These are phyloP conservation scores for Ambastaia sidthimunki DNA, from an alignment of 2,797 vertebrate species.

Conservation along the genomic window DNA sequence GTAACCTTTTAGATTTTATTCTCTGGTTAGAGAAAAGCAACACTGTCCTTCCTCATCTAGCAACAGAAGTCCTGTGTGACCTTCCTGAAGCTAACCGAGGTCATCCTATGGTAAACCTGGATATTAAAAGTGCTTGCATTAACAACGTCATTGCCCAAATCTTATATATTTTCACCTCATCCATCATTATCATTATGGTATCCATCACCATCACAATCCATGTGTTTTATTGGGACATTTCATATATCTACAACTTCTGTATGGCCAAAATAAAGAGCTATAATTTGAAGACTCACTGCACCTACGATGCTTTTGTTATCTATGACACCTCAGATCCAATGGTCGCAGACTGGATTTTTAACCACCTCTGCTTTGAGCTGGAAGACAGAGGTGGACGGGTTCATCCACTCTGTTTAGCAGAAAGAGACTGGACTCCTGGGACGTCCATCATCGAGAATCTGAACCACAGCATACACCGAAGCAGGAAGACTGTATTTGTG, in stretches of 20 bases:
- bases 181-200: conserved; percentile 56
- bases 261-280: conserved; percentile 57
- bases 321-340: conserved; percentile 65
- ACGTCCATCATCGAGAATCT: conserved; percentile 67
- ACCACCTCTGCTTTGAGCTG: conserved; percentile 64
- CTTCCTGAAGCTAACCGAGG: conserved; percentile 60
- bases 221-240: conserved; percentile 69
- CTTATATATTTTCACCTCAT: conserved; percentile 59
- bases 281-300: conserved; percentile 37
- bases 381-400: conserved; percentile 63
- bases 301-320: conserved; percentile 63
- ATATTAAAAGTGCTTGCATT: conserved; percentile 60
- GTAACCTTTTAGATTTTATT: conserved; percentile 67
- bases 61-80: conserved; percentile 58
- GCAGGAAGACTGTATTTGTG: conserved; percentile 69
- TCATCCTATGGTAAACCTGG: conserved; percentile 59
- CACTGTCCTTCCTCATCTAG: conserved; percentile 60
- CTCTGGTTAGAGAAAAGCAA: conserved; percentile 66
- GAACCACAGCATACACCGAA: conserved; percentile 64
- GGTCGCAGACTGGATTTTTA: conserved; percentile 64
- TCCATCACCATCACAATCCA: conserved; percentile 59
- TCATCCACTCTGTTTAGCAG: conserved; percentile 63
- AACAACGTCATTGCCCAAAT: conserved; percentile 56
- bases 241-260: conserved; percentile 62
- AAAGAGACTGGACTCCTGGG: conserved; percentile 69